phyloP scores from a whole-genome alignment of 2,888 invertebrate species.

The Archaeoteleia sp. region DNA sequence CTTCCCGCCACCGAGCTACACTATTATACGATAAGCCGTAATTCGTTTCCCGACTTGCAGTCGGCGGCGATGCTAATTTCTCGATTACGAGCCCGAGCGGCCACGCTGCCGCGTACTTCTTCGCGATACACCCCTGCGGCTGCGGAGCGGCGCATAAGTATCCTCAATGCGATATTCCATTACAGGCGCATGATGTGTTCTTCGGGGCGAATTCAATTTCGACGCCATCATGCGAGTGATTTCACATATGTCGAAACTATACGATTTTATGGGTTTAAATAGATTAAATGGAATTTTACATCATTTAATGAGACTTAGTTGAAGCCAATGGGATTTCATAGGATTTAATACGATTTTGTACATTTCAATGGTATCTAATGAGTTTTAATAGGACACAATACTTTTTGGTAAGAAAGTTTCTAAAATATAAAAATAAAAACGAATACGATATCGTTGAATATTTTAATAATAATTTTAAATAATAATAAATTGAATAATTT shows the following conservation, averaged over 20 bases:
- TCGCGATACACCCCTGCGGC: slow-evolving; percentile 40
- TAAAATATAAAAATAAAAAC: too few relatives aligned
- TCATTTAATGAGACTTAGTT: too few relatives aligned
- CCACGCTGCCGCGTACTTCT: slow-evolving; percentile 35
- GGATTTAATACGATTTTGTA: too few relatives aligned
- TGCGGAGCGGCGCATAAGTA: slow-evolving; percentile 24
- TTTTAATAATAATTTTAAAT: too few relatives aligned
- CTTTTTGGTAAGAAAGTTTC: too few relatives aligned
- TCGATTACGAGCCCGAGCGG: slow-evolving; percentile 30
- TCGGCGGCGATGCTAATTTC: slow-evolving; percentile 38
- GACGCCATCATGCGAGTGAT: slow-evolving; percentile 27
- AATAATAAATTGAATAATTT: too few relatives aligned
- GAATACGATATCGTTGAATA: too few relatives aligned
- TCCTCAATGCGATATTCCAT: slow-evolving; percentile 41
- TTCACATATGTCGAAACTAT: slow-evolving; percentile 17
- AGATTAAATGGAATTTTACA: too few relatives aligned
- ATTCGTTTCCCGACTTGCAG: slow-evolving; percentile 39
- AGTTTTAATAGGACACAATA: too few relatives aligned
- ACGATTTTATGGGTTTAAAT: slow-evolving; percentile 22
- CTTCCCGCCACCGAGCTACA: slow-evolving; percentile 41
- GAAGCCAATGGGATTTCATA: too few relatives aligned
- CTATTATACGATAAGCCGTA: slow-evolving; percentile 39
- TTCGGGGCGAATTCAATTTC: slow-evolving; percentile 41
- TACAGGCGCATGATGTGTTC: slow-evolving; percentile 24
- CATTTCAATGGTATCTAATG: too few relatives aligned